phyloP scores from a whole-genome alignment of 2,888 invertebrate genomes.

The Catocala fraxini region DNA sequence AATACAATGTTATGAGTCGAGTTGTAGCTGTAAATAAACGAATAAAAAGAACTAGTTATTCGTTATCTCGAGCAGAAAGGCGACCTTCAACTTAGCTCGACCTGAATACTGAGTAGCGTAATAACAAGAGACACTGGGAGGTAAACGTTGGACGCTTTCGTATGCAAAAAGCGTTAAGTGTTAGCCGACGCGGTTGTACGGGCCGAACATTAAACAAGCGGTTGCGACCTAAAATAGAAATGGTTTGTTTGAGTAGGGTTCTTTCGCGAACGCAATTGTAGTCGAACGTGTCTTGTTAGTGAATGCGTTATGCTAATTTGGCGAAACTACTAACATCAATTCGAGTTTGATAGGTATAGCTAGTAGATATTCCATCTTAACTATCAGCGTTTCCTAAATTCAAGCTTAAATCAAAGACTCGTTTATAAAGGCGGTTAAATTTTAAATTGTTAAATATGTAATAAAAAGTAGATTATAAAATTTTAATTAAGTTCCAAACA shows the following conservation, averaged over 20 bases:
- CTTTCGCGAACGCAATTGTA: constrained; percentile 87
- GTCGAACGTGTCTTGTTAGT: constrained; percentile 86
- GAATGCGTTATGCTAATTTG: constrained; percentile 84
- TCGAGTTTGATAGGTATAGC: constrained; percentile 28
- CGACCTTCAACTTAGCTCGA: constrained; percentile 81
- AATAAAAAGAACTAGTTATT: constrained; percentile 72
- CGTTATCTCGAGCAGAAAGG: constrained; percentile 76
- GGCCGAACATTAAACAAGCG: constrained; percentile 86
- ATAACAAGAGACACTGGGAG: constrained; percentile 82
- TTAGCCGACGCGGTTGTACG: constrained; percentile 86
- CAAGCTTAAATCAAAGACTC: not conserved
- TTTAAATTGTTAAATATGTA: constrained; percentile 27
- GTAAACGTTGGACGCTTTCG: constrained; percentile 81
- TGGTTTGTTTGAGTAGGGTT: constrained; percentile 87
- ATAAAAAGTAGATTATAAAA: constrained; percentile 28
- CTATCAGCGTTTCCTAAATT: not conserved
- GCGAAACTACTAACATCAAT: constrained; percentile 61
- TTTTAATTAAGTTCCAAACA: constrained; percentile 39
- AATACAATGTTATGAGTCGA: constrained; percentile 46
- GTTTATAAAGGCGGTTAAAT: constrained; percentile 12
- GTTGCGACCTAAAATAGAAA: constrained; percentile 85
- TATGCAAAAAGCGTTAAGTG: constrained; percentile 88
- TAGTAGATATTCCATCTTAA: not conserved
- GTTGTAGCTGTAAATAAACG: constrained; percentile 52
- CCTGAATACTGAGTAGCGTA: constrained; percentile 81